These are phyloP conservation scores for Vireo altiloquus DNA, from an alignment of 2,113 vertebrate species.

Conservation along the genomic window DNA sequence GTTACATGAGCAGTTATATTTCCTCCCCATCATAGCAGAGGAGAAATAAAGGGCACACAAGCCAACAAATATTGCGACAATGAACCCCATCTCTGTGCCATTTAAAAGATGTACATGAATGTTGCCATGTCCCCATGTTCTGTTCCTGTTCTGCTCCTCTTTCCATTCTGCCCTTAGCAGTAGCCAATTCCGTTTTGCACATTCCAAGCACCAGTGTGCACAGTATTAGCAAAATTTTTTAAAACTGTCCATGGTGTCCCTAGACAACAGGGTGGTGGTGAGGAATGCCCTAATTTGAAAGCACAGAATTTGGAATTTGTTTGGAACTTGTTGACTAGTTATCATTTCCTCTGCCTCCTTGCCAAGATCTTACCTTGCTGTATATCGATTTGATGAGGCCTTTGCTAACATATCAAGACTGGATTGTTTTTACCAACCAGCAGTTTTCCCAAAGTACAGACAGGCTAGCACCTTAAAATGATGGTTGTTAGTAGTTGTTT, in stretches of 20 bases:
- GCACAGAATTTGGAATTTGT: not conserved
- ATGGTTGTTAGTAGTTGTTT: not conserved
- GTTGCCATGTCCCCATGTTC: not conserved
- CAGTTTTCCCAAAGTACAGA: not conserved
- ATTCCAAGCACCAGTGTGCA: not conserved
- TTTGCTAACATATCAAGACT: not conserved
- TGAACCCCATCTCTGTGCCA: not conserved
- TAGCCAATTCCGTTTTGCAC: not conserved
- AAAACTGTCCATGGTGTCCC: not conserved
- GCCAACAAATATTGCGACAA: not conserved
- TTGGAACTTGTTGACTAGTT: not conserved
- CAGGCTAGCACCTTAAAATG: not conserved
- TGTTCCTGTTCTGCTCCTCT: not conserved
- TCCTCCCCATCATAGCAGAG: not conserved
- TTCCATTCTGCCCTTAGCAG: not conserved
- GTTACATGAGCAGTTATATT: not conserved
- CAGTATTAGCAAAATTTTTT: not conserved
- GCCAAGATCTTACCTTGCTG: not conserved
- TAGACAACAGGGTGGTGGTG: not conserved
- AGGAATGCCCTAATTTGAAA: not conserved
- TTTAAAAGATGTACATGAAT: not conserved
- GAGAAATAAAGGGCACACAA: not conserved
- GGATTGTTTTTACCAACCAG: not conserved
- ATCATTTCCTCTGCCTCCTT: not conserved
- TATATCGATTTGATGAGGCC: rapidly evolving